phyloP scores from a whole-genome alignment of 2,797 vertebrate species.

The Parotocinclus haroldoi region DNA sequence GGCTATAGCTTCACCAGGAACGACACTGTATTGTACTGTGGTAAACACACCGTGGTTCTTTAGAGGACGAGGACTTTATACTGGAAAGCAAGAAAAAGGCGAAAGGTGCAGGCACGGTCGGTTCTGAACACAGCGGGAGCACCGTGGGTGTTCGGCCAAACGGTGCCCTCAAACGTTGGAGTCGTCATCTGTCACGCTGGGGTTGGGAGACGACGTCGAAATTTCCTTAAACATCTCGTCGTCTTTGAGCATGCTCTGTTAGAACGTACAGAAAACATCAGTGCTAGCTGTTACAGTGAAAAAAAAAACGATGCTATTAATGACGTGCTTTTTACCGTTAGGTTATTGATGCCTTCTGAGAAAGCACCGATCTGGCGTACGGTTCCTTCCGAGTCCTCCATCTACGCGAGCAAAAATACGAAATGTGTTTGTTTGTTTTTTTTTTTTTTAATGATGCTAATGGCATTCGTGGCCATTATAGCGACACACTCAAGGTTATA shows the following conservation, averaged over 20 bases:
- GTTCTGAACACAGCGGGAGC: conserved; percentile 62
- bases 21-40: conserved; percentile 13
- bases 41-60: conserved; percentile 23
- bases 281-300: background rate
- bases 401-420: conserved; percentile 68
- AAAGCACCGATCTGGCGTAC: conserved; percentile 96
- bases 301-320: background rate
- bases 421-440: too few relatives aligned
- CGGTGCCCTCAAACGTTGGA: conserved; percentile 79
- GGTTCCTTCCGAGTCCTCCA: conserved; percentile 98
- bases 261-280: background rate
- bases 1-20: background rate
- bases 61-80: conserved; percentile 18
- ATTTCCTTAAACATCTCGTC: conserved; percentile 92
- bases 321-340: conserved; percentile 78
- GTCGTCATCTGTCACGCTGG: conserved; percentile 88
- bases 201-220: conserved; percentile 79
- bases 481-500: too few relatives aligned
- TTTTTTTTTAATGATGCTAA: too few relatives aligned
- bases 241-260: conserved; percentile 95
- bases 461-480: too few relatives aligned
- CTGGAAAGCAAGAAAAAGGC: conserved; percentile 24
- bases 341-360: conserved; percentile 97
- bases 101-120: conserved; percentile 53
- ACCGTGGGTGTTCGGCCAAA: conserved; percentile 35